Conservation (phyloP, 2,113 vertebrate genomes). For the Ctenodactylus gundi region DNA sequence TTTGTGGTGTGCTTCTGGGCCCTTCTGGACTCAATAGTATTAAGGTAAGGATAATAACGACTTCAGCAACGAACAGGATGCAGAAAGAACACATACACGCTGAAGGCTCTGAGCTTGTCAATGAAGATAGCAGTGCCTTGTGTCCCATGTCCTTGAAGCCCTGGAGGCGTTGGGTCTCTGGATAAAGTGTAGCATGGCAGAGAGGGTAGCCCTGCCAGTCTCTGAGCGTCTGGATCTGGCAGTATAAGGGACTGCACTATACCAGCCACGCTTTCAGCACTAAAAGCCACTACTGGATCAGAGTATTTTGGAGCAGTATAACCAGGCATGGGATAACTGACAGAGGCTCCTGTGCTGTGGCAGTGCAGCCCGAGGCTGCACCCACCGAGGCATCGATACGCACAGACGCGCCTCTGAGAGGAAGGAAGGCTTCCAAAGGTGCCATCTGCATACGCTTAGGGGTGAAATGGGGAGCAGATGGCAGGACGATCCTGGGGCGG, state of each 20-base stretch:
- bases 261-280: not conserved
- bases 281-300: not conserved
- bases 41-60: constrained; percentile 86
- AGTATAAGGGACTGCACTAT: not conserved
- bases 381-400: not conserved
- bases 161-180: not conserved
- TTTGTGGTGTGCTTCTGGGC: constrained; percentile 95
- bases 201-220: not conserved
- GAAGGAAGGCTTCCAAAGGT: not conserved
- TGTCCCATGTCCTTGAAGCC: not conserved
- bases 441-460: not conserved
- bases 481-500: not conserved
- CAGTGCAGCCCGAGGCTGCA: not conserved
- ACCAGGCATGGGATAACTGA: too few relatives aligned
- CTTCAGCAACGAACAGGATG: not conserved
- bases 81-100: not conserved
- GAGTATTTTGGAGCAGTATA: not conserved
- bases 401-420: not conserved
- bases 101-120: not conserved
- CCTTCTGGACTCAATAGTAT: constrained; percentile 97
- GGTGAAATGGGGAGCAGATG: not conserved
- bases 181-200: not conserved
- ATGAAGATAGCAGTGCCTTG: not conserved
- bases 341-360: not conserved
- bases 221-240: not conserved